phyloP scores from a whole-genome alignment of 2,113 vertebrate species.

The Heterocephalus glaber region DNA sequence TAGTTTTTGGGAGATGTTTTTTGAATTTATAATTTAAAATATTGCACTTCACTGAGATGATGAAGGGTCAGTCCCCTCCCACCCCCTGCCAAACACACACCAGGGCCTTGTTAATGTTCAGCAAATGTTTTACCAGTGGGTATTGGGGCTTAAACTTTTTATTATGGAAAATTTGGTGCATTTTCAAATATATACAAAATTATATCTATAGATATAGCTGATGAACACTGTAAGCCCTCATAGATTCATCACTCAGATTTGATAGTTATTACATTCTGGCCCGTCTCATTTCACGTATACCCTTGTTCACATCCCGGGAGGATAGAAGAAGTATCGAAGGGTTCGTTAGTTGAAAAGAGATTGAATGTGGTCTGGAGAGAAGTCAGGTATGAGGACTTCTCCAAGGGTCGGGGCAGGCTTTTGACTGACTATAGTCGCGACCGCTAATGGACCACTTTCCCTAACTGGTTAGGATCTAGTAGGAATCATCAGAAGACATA shows the following conservation, averaged over 20 bases:
- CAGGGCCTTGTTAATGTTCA: not conserved
- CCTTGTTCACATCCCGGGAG: not conserved
- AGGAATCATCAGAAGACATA: not conserved
- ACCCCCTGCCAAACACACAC: too few relatives aligned
- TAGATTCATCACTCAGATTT: not conserved
- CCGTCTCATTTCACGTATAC: not conserved
- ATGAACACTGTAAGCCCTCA: not conserved
- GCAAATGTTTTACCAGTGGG: not conserved
- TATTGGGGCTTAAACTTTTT: not conserved
- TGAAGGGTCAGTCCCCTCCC: too few relatives aligned
- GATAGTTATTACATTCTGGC: not conserved
- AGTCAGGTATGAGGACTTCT: not conserved
- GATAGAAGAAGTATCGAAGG: not conserved
- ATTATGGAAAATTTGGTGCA: not conserved
- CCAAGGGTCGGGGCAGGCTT: not conserved
- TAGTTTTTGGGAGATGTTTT: not conserved
- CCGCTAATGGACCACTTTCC: not conserved
- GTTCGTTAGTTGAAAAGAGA: not conserved
- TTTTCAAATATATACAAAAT: not conserved
- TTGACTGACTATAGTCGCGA: not conserved
- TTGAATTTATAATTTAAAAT: conserved; percentile 28
- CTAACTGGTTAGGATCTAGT: not conserved
- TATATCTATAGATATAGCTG: not conserved
- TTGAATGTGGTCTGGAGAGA: not conserved
- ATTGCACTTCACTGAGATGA: not conserved